Base-by-base conservation (phyloP, 2,888 invertebrate genomes). In the Apamea epomidion region DNA sequence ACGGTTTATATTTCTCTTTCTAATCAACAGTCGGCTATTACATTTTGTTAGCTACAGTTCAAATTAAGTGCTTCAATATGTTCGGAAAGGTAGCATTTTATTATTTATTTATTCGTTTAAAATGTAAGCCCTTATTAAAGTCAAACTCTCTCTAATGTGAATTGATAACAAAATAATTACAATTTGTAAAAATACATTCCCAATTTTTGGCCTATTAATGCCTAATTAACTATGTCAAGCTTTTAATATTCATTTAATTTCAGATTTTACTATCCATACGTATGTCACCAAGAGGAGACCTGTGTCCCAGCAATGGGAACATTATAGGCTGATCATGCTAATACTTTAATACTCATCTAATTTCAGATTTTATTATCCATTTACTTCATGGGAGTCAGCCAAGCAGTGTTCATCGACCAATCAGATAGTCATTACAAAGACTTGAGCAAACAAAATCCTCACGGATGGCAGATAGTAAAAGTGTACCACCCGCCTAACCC, bases 1-100 rank as follows among this genome's bases (percentile, higher is more conserved):
- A 96, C 88, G 95, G 94, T 93, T 92, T 91, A 94, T 93, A 92
- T 90, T 93, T 87, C 89, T 90, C 90, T 87, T 89, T 89, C 90
- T 92, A 89, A 92, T 92, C 92, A 96, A 96, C 97, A 97, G 97
- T 96, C 94, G 89, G 92, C 92, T 92, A 92, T 92, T 93, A 93
- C 90, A 94, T 94, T 92, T 92, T 93, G 93, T 90, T 92, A 92
- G 92, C 92, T 91, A 91, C 94, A 94, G 96, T 96, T 94, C 96
- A 92, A 93, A 91, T 87, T 91, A 94, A 93, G 90, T 90, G 84
- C 80, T 83, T 73, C 89, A 94, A 91, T 85, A 96, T 96, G 96
- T 91, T 89, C 90, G 89, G 86, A 88, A 95, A 95, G 95, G 97
- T 96, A 92, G 84, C 6, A 58, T 54, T 65, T 42, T 48, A 78